These are phyloP conservation scores for Aethina tumida DNA, from an alignment of 1,140 invertebrate genomes.

Conservation along the genomic window DNA sequence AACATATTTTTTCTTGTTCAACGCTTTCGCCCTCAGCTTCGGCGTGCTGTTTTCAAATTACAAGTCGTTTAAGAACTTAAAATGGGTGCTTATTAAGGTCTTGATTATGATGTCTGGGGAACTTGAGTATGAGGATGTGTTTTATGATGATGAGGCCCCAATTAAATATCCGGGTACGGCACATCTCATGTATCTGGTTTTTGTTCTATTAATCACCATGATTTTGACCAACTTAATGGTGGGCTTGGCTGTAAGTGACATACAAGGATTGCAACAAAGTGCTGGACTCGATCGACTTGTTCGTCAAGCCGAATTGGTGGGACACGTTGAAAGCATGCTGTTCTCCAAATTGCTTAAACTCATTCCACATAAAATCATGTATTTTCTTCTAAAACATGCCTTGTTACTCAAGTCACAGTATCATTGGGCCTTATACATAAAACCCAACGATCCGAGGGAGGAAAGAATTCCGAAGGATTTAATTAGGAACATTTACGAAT, in stretches of 20 bases:
- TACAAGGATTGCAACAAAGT: conserved; percentile 70
- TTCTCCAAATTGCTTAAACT: conserved; percentile 63
- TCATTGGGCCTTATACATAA: conserved; percentile 56
- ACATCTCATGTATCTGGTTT: conserved; percentile 64
- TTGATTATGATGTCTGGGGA: conserved; percentile 84
- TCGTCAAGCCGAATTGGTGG: conserved; percentile 68
- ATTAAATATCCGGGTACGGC: conserved; percentile 54
- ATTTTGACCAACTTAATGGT: conserved; percentile 77
- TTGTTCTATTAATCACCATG: conserved; percentile 73
- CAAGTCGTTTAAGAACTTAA: conserved; percentile 52
- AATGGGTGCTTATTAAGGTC: conserved; percentile 59
- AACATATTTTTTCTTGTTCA: conserved; percentile 67
- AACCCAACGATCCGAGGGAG: conserved; percentile 71
- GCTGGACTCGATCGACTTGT: conserved; percentile 68
- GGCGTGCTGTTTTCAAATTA: conserved; percentile 70
- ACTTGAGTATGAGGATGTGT: conserved; percentile 75
- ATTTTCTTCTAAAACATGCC: conserved; percentile 54
- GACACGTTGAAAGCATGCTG: conserved; percentile 68
- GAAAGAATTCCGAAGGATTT: conserved; percentile 64
- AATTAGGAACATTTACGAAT: conserved; percentile 56
- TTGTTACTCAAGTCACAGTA: conserved; percentile 60
- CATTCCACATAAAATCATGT: conserved; percentile 51
- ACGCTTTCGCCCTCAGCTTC: conserved; percentile 69
- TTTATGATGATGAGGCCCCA: conserved; percentile 46
- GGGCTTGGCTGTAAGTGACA: conserved; percentile 76